These are phyloP conservation scores for Hystrix brachyura DNA, from an alignment of 2,113 vertebrate genomes.

Conservation along the genomic window DNA sequence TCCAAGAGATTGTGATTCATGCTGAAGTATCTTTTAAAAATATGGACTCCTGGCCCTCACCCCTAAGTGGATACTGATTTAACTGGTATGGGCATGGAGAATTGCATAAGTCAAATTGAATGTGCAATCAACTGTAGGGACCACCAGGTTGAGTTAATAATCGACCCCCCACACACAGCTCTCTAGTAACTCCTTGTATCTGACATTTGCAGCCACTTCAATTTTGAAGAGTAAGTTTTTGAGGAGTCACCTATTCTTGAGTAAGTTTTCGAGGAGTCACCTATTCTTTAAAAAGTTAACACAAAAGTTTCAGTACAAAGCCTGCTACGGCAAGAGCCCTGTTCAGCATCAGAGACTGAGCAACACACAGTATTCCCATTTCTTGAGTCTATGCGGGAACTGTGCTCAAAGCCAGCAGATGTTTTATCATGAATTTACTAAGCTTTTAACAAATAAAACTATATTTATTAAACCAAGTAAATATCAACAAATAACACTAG, in stretches of 20 bases:
- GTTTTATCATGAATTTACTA: background rate
- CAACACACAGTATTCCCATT: background rate
- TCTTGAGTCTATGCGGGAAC: background rate
- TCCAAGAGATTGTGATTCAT: background rate
- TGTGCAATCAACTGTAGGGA: background rate
- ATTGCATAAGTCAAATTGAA: background rate
- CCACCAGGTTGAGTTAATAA: fast-evolving
- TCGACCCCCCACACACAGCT: fast-evolving
- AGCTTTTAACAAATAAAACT: background rate
- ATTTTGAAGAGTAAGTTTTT: background rate
- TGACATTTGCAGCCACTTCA: background rate
- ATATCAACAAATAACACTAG: background rate
- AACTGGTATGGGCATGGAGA: background rate
- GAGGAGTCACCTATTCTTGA: background rate
- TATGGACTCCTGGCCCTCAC: background rate
- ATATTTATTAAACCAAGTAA: background rate
- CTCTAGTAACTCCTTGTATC: background rate
- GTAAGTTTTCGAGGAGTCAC: background rate
- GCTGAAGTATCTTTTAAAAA: background rate
- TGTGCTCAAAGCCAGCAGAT: background rate
- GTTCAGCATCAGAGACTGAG: fast-evolving
- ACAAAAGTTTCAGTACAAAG: background rate
- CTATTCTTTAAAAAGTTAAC: background rate
- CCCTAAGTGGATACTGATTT: background rate
- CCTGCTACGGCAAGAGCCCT: background rate